A percentile compares a stretch with the other conserved stretches of the same genome.
Evolutionary conservation across 1,140 invertebrate genomes (phyloP).

Genomic region (Lucilia cuprina): DNA sequence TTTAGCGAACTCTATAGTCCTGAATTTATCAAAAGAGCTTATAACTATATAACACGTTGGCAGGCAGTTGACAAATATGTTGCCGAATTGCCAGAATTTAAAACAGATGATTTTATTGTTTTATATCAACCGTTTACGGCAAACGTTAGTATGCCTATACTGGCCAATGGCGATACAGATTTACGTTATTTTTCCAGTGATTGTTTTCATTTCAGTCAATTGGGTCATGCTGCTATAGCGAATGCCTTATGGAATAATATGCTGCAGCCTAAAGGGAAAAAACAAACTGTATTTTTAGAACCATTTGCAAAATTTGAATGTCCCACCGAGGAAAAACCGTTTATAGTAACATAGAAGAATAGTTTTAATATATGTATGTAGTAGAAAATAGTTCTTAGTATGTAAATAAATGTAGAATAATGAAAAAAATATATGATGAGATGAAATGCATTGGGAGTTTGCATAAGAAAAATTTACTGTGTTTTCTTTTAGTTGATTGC

Average conservation of each 20-base stretch:
- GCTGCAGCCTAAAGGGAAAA: constrained; percentile 63
- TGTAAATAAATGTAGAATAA: neutral
- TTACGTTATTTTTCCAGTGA: constrained; percentile 70
- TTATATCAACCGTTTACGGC: constrained; percentile 67
- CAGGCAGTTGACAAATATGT: constrained; percentile 60
- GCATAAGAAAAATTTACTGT: neutral
- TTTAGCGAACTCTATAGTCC: constrained; percentile 56
- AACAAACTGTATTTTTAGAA: constrained; percentile 19
- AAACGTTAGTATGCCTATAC: constrained; percentile 60
- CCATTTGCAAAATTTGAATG: constrained; percentile 35
- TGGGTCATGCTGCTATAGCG: constrained; percentile 66
- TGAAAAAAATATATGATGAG: neutral
- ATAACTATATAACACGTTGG: constrained; percentile 61
- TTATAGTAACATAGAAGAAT: constrained; percentile 33
- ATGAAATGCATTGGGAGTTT: neutral
- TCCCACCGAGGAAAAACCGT: constrained; percentile 34
- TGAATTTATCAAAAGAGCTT: constrained; percentile 46
- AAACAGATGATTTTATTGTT: constrained; percentile 67
- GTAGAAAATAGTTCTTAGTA: neutral
- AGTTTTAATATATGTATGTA: neutral
- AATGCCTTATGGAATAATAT: constrained; percentile 71
- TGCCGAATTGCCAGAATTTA: constrained; percentile 55
- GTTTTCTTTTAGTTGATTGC: neutral
- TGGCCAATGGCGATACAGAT: constrained; percentile 64
- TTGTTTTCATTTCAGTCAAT: constrained; percentile 78